These are phyloP conservation scores for Sphenodon punctatus DNA, from an alignment of 2,797 vertebrate genomes.

Conservation along the genomic window DNA sequence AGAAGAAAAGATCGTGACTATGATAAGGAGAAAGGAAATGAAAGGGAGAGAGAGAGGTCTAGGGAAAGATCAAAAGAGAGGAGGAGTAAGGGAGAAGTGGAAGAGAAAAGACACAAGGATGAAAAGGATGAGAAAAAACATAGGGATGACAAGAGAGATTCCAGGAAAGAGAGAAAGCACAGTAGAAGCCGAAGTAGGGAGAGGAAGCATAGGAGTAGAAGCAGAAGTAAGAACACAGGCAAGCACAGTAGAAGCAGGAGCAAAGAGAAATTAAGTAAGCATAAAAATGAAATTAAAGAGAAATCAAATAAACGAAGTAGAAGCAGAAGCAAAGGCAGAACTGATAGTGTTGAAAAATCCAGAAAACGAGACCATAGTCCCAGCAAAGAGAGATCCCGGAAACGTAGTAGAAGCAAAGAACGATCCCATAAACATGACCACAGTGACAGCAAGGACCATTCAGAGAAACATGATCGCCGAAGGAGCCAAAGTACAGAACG, in stretches of 20 bases:
- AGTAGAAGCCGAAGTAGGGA: slow-evolving; percentile 88
- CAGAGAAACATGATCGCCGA: slow-evolving; percentile 79
- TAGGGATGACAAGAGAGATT: slow-evolving; percentile 83
- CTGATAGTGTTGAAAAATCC: slow-evolving; percentile 84
- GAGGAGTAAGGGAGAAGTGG: slow-evolving; percentile 80
- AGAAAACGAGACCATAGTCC: slow-evolving; percentile 87
- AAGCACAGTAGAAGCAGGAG: slow-evolving; percentile 81
- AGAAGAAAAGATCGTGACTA: slow-evolving; percentile 90
- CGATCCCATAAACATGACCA: slow-evolving; percentile 85
- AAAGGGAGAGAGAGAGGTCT: slow-evolving; percentile 78
- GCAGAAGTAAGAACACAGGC: slow-evolving; percentile 85
- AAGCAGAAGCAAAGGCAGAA: slow-evolving; percentile 81
- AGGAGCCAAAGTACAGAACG: slow-evolving; percentile 88
- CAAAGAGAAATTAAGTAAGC: slow-evolving; percentile 81
- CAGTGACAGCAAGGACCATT: slow-evolving; percentile 85
- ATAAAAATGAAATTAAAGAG: slow-evolving; percentile 80
- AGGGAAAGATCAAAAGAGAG: slow-evolving; percentile 83
- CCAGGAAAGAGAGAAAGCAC: slow-evolving; percentile 86
- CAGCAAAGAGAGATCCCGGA: slow-evolving; percentile 83
- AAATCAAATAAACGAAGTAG: slow-evolving; percentile 79
- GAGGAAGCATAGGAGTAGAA: slow-evolving; percentile 86
- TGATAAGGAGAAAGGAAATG: slow-evolving; percentile 86
- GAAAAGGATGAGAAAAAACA: slow-evolving; percentile 81
- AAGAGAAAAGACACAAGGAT: slow-evolving; percentile 80
- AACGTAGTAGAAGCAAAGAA: slow-evolving; percentile 83